These are phyloP conservation scores for Myoxocephalus aenaeus DNA, from an alignment of 2,797 vertebrate genomes.

Conservation along the genomic window DNA sequence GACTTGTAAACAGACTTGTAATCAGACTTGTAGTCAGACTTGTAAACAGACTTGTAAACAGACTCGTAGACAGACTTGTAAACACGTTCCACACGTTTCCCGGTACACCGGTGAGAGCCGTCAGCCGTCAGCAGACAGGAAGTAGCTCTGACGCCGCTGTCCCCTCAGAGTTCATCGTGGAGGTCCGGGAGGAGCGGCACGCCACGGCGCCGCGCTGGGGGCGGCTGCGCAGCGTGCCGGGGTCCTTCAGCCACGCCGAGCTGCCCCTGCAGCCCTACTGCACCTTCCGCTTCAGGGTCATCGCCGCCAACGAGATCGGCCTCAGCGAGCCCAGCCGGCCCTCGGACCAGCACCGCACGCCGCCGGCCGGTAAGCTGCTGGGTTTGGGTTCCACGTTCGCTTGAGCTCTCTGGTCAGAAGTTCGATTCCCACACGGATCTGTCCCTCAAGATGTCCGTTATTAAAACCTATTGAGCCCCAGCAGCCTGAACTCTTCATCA, in stretches of 20 bases:
- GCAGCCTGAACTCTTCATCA: no score
- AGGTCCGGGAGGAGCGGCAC: constrained; percentile 70
- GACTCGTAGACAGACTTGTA: neutral
- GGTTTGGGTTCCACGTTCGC: no score
- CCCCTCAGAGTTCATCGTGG: constrained; percentile 76
- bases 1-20: no score
- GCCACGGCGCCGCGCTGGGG: constrained; percentile 49
- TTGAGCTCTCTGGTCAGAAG: neutral
- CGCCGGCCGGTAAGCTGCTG: constrained; percentile 78
- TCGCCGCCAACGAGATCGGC: constrained; percentile 84
- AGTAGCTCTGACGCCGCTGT: neutral
- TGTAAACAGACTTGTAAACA: no score
- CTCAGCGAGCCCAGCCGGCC: constrained; percentile 76
- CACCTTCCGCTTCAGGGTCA: constrained; percentile 87
- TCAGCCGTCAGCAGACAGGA: neutral
- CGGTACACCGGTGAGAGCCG: no score
- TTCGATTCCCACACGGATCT: neutral
- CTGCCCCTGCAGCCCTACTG: constrained; percentile 85
- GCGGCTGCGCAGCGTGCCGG: constrained; percentile 69
- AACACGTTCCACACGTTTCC: no score
- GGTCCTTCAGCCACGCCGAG: constrained; percentile 76
- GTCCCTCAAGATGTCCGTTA: neutral
- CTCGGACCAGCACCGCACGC: constrained; percentile 75
- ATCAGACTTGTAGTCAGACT: no score
- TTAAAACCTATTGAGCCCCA: no score